phyloP scores from a whole-genome alignment of 2,888 invertebrate species.

The Ypsolopha sequella region DNA sequence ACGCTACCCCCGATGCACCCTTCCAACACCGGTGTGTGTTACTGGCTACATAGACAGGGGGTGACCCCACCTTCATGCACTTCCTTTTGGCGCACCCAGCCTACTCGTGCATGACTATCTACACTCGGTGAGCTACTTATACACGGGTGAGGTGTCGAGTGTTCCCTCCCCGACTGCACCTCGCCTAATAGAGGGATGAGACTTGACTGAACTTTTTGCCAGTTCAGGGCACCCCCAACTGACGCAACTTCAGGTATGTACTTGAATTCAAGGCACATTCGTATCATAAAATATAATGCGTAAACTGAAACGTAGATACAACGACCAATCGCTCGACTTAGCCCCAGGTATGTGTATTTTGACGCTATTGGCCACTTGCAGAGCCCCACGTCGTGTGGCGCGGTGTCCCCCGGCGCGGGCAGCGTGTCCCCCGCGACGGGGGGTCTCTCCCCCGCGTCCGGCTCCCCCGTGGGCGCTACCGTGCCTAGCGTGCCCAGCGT shows the following conservation, averaged over 20 bases:
- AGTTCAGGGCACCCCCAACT: no score
- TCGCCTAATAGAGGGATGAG: conserved; percentile 14
- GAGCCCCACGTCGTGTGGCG: conserved; percentile 56
- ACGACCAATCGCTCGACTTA: no score
- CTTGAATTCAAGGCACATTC: no score
- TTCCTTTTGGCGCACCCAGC: conserved; percentile 75
- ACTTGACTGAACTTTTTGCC: no score
- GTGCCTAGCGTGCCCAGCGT: conserved; percentile 32
- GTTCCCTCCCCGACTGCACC: conserved; percentile 87
- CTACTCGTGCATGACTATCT: conserved; percentile 18
- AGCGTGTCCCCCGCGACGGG: conserved; percentile 57
- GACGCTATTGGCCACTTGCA: conserved; percentile 13
- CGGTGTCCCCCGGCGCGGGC: conserved; percentile 36
- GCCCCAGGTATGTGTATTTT: no score
- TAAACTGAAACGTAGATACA: no score
- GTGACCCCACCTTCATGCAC: conserved; percentile 89
- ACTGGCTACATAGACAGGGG: conserved; percentile 11
- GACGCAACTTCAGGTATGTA: no score
- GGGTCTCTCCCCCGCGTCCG: conserved; percentile 56
- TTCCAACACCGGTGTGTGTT: conserved; percentile 13
- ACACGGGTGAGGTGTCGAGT: conserved; percentile 65
- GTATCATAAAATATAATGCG: no score
- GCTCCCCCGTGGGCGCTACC: conserved; percentile 57
- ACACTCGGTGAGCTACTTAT: conserved; percentile 25
- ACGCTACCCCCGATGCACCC: conserved; percentile 80